Evolutionary conservation across 2,113 vertebrate genomes (phyloP).

Genomic region (Vulpes lagopus): DNA sequence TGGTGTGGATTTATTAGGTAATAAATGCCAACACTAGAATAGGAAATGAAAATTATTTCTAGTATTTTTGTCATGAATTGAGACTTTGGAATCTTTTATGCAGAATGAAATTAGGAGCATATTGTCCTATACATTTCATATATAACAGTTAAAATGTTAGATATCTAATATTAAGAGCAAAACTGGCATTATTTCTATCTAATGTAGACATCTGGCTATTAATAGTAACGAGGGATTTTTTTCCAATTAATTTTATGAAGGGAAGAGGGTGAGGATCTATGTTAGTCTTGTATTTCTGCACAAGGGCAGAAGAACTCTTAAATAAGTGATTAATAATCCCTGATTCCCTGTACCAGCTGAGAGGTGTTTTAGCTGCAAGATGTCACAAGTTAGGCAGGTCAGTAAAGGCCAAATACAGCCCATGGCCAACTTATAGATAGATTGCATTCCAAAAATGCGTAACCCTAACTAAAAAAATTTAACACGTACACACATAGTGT

Average conservation of each 20-base stretch:
- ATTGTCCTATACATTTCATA: neutral
- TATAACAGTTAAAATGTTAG: conserved; percentile 53
- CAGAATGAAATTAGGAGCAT: conserved; percentile 33
- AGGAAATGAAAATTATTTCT: conserved; percentile 33
- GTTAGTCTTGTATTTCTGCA: neutral
- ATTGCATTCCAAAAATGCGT: neutral
- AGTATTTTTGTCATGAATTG: conserved; percentile 37
- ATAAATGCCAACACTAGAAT: neutral
- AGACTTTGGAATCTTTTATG: conserved; percentile 42
- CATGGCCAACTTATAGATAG: neutral
- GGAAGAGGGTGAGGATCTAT: neutral
- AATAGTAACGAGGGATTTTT: neutral
- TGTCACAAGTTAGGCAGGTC: neutral
- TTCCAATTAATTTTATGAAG: neutral
- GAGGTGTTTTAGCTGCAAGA: neutral
- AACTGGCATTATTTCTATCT: neutral
- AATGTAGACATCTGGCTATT: neutral
- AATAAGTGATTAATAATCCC: neutral
- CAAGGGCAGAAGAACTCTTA: neutral
- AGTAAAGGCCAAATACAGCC: neutral
- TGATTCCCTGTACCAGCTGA: neutral
- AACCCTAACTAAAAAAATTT: neutral
- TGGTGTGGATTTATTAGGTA: neutral
- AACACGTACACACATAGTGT: neutral
- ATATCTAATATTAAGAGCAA: neutral